Evolutionary conservation across 1,140 invertebrate species (phyloP), one percentile per base, ranked within the genome.

Genomic region (Bursaphelenchus mucronatus): DNA sequence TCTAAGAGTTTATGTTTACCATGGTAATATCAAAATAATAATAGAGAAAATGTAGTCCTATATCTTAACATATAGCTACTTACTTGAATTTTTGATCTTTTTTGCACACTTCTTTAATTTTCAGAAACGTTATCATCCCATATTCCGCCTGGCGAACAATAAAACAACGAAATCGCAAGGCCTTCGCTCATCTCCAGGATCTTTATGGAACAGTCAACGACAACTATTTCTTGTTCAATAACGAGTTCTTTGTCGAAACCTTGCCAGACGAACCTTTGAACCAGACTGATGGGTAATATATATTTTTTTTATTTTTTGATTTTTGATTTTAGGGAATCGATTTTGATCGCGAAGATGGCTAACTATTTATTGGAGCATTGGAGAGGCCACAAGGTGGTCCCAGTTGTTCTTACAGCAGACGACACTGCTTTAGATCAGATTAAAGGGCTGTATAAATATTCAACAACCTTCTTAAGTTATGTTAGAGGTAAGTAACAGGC

Each of bases 141-240:
- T 68, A 76, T 52, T 72, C 72, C 43, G 69, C 68, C 15, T 73
- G 71, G 71, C 54, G 61, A 30, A 56, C 66, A 17, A 47, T 73
- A 11, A 76, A 73, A 30, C 50, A 57, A 39, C 58, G 56, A 7
- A 75, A 74, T 52, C 66, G 61, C 8, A 11, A 77, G 3, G 67
- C 76, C 45, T 76, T 51, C 46, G 61, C 65, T 41, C 68, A 63
- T 8, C 45, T 73, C 15, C 43, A 51, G 11, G 46, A 61, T 30
- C 43, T 68, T 44, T 71, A 70, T 55, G 49, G 58, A 56, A 52
- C 52, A 43, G 72, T 54, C 55, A 43, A 44, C 15, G 46, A 50
- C 15, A 62, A 71, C n/a, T 62, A 72, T 44, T 76, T 76, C 49
- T 61, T 73, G 15, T 76, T 75, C 21, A 51, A 71, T n/a, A 73